Evolutionary conservation across 1,140 invertebrate genomes (phyloP), one percentile per base, ranked within the genome.

Genomic region (Conus betulinus): DNA sequence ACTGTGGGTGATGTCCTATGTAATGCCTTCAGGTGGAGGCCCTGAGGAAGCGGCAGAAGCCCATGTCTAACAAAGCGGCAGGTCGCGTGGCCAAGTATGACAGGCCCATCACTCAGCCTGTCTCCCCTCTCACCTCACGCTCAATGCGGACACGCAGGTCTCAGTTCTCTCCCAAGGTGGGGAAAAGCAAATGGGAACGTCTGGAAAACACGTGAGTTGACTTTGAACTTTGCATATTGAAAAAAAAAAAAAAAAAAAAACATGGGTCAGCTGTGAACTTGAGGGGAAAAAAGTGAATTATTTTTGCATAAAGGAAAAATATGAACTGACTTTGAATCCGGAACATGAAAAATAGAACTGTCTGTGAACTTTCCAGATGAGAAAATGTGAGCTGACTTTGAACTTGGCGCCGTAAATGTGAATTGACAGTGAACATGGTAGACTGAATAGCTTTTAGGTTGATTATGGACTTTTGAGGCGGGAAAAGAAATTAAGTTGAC

Each of bases 121-220:
- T 91, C 81, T 91, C 88, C 53, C 90, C 91, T 57, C 74, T 91
- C 11, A 90, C 91, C 57, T 92, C 91, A 60, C 85, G 89, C 20
- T 89, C 89, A n/a, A 88, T 91, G 78, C 90, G 91, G 88, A 91
- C 92, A 90, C 91, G 90, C 92, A 85, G 25, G 57, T 74, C 85
- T 27, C 90, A 91, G 84, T 96, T 96, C 92, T 96, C 96, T 17
- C 96, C 97, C 8, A 97, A 97, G 94, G 95, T 95, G n/a, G 96
- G 97, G 53, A 98, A 97, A 93, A 96, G 97, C 71, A 97, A 97
- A 87, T 98, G 98, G 98, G 96, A 97, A 89, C 91, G 91, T 20
- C 87, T 96, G 39, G 96, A 96, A 90, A 95, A 91, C 94, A 94
- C 91, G 95, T 91, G 67, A 81, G 71, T 86, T 89, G 91, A 67